A percentile compares a stretch with the other conserved stretches of the same genome.
These are phyloP conservation scores for Heliocidaris tuberculata DNA, from an alignment of 35 echinoderm and acorn worm genomes.

Conservation along the genomic window DNA sequence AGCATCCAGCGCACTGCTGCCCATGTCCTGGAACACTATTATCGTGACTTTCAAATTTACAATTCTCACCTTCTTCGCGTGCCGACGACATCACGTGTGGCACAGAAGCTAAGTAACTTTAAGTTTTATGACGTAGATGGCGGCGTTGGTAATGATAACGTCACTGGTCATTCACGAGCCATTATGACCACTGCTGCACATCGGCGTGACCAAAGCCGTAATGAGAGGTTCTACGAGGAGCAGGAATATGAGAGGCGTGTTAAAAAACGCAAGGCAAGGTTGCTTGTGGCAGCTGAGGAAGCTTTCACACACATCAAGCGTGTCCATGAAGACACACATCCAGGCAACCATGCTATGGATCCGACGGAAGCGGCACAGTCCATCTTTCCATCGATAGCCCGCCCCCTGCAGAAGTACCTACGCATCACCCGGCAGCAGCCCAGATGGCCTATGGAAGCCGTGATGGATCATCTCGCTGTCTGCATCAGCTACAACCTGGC, in stretches of 20 bases:
- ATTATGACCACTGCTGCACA: conserved; percentile 81
- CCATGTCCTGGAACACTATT: conserved; percentile 94
- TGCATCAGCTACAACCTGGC: conserved; percentile 96
- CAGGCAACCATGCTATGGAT: conserved; percentile 81
- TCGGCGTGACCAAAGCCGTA: conserved; percentile 78
- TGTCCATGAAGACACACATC: conserved; percentile 77
- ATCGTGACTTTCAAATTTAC: conserved; percentile 88
- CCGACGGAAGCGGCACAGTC: conserved; percentile 93
- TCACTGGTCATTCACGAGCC: conserved; percentile 80
- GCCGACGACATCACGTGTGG: conserved; percentile 74
- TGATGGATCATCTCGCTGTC: conserved; percentile 87
- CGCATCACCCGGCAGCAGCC: conserved; percentile 98
- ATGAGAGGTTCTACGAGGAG: conserved; percentile 97
- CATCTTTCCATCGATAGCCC: conserved; percentile 95
- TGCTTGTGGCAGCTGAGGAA: conserved; percentile 80
- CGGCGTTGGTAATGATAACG: conserved; percentile 67
- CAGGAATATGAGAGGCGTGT: conserved; percentile 93
- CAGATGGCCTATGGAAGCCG: conserved; percentile 90
- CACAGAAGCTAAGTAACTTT: conserved; percentile 78
- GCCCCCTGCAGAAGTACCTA: conserved; percentile 94
- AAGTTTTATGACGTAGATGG: conserved; percentile 97
- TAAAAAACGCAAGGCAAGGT: conserved; percentile 81
- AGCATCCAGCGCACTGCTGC: conserved; percentile 87
- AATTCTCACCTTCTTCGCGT: conserved; percentile 84
- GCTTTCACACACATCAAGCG: conserved; percentile 96